phyloP scores from a whole-genome alignment of 2,113 vertebrate species.

The Malurus cyaneus region DNA sequence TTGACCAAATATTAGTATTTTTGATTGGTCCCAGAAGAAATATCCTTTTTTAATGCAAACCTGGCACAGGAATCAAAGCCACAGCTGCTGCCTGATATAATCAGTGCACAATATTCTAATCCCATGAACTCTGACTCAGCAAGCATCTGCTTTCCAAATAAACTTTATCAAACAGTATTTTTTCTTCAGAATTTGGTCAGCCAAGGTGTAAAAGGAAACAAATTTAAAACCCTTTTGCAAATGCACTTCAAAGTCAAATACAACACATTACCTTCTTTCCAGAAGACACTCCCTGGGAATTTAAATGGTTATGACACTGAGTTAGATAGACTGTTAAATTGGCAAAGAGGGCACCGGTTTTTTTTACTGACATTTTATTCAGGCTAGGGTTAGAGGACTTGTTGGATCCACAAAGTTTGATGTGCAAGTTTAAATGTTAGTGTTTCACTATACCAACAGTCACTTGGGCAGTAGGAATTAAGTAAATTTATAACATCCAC shows the following conservation, averaged over 20 bases:
- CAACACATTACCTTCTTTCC: not conserved
- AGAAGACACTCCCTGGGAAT: not conserved
- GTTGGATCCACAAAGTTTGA: not conserved
- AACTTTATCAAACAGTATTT: not conserved
- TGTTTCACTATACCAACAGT: not conserved
- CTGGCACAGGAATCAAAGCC: constrained; percentile 50
- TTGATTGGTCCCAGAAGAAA: constrained; percentile 64
- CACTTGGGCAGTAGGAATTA: not conserved
- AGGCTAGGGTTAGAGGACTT: not conserved
- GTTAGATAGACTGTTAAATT: not conserved
- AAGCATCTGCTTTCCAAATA: constrained; percentile 61
- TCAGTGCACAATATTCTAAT: constrained; percentile 58
- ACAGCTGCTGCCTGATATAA: constrained; percentile 57
- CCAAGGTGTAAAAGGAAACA: constrained; percentile 8
- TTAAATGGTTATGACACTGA: not conserved
- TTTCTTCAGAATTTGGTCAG: constrained; percentile 15
- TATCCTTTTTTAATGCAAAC: constrained; percentile 43
- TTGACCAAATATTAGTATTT: constrained; percentile 65
- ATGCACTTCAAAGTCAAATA: not conserved
- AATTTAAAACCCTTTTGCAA: not conserved
- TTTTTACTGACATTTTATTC: not conserved
- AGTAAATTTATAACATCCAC: not conserved
- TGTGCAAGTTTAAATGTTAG: not conserved
- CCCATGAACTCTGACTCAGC: constrained; percentile 58
- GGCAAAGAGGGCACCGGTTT: not conserved